phyloP scores from a whole-genome alignment of 2,888 invertebrate genomes.

The Mallateleia sp. region DNA sequence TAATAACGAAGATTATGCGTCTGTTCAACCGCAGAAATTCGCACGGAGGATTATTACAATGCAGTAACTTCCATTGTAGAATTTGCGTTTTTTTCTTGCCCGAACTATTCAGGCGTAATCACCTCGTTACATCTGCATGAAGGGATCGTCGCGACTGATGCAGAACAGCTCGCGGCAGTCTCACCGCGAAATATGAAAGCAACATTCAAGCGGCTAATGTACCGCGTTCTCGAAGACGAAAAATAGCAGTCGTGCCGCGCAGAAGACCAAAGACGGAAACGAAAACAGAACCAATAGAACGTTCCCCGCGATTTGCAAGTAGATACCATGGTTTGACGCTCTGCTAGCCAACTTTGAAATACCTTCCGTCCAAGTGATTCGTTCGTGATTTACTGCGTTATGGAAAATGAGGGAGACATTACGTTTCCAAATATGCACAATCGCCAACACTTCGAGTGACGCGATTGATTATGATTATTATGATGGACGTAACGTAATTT shows the following conservation, averaged over 20 bases:
- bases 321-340: slow-evolving; percentile 86
- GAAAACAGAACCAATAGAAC: slow-evolving; percentile 74
- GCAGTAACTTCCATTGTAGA: no score
- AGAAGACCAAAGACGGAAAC: slow-evolving; percentile 74
- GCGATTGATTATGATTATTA: neutral
- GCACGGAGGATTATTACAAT: no score
- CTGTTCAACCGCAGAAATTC: no score
- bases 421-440: neutral
- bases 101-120: no score
- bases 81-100: no score
- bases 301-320: slow-evolving; percentile 76
- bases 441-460: neutral
- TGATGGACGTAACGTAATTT: neutral
- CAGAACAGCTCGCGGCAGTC: no score
- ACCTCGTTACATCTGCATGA: no score
- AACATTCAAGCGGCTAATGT: neutral
- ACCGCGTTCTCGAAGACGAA: slow-evolving; percentile 29
- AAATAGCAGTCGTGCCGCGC: slow-evolving; percentile 61
- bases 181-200: no score
- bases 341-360: slow-evolving; percentile 85
- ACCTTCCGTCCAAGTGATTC: slow-evolving; percentile 82
- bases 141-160: no score
- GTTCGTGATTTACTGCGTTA: slow-evolving; percentile 78
- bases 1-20: no score
- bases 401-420: slow-evolving; percentile 20